Conservation (phyloP, 2,113 vertebrate species). For the Callipepla californica region DNA sequence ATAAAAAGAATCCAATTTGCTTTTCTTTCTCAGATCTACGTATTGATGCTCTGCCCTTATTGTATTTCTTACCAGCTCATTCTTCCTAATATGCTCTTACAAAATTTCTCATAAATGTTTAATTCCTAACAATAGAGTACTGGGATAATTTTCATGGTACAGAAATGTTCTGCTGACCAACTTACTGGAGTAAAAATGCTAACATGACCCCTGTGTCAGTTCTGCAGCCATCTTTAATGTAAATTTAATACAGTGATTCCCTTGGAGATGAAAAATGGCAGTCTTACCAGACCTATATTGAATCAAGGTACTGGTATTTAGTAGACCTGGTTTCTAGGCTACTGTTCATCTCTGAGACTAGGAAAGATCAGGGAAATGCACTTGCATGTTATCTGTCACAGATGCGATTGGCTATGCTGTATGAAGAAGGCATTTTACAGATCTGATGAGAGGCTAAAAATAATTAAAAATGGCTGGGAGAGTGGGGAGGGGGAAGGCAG, state of each 20-base stretch:
- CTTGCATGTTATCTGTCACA: neutral
- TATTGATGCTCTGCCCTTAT: constrained; percentile 18
- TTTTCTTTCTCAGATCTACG: constrained; percentile 30
- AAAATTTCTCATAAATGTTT: constrained; percentile 71
- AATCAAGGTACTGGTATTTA: constrained; percentile 44
- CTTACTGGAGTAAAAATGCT: constrained; percentile 57
- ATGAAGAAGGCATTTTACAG: neutral
- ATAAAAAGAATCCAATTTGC: constrained; percentile 30
- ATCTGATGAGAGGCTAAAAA: neutral
- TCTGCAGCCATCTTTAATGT: constrained; percentile 52
- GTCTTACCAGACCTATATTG: neutral
- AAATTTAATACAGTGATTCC: constrained; percentile 62
- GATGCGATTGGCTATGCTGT: neutral
- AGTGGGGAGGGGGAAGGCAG: neutral
- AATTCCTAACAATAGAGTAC: constrained; percentile 58
- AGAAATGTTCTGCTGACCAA: constrained; percentile 63
- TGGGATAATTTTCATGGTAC: constrained; percentile 44
- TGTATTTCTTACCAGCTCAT: constrained; percentile 38
- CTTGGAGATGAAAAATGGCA: constrained; percentile 29
- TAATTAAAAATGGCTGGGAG: neutral
- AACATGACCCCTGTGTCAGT: constrained; percentile 58
- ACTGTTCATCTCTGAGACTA: constrained; percentile 6
- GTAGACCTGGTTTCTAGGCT: constrained; percentile 43
- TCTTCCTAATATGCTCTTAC: constrained; percentile 52
- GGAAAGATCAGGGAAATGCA: neutral